Base-by-base conservation (phyloP, 2,888 invertebrate species). In the Dolichopus griseipennis region DNA sequence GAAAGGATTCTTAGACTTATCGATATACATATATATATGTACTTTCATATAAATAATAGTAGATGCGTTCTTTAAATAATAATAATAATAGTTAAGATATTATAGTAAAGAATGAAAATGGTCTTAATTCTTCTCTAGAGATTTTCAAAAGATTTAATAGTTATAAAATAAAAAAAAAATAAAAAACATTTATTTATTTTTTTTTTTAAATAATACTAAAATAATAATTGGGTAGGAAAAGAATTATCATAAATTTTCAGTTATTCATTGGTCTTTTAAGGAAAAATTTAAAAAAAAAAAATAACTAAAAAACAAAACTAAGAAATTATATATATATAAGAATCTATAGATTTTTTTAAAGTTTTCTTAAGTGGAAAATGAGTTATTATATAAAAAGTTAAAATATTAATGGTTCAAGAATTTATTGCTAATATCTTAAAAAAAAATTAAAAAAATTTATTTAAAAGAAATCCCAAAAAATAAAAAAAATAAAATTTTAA, bases 121-220 rank as follows among this genome's bases (percentile, higher is more conserved):
- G 72, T 73, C 72, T 73, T 73, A 73, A 73, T 73, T 73, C 74
- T 71, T 71, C 72, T 71, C 74, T 72, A 72, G 72, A 71, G 73
- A 73, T 72, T 73, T 72, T 72, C 72, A 71, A 71, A n/a, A 70
- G 52, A 52, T 52, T 52, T 52, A 52, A 52, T 15, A 52, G 52
- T 52, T 43, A 43, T 3, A 43, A 52, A 52, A 52, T 18, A 6
- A 52, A 52, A 12, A 37, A 7, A 52, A 52, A 52, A 52, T 18
- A 52, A 52, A 18, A 52, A n/a, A n/a, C n/a, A n/a, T n/a, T n/a
- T n/a, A n/a, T n/a, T n/a, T n/a, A n/a, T n/a, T n/a, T n/a, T n/a
- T n/a, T n/a, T n/a, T n/a, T n/a, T n/a, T n/a, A n/a, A n/a, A n/a
- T n/a, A n/a, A n/a, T n/a, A n/a, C n/a, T n/a, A n/a, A n/a, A n/a